A percentile compares a stretch with the other conserved stretches of the same genome.
Evolutionary conservation across 2,797 vertebrate genomes (phyloP).

Genomic region (Bradypodion pumilum): DNA sequence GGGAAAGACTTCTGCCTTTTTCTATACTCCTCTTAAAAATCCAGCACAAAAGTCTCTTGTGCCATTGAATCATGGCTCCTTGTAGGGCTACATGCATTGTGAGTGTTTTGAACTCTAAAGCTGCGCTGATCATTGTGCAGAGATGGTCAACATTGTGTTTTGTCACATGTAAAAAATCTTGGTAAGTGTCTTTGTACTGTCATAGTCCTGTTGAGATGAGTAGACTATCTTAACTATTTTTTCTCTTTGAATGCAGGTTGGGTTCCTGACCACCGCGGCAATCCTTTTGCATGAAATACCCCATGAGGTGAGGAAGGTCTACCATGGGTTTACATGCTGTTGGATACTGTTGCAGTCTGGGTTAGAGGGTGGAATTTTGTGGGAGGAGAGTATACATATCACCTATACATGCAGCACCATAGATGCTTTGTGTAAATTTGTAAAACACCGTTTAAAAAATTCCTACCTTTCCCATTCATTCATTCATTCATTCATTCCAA

Average conservation of each 20-base stretch:
- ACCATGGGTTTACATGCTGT: neutral
- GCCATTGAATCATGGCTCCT: neutral
- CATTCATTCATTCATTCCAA: no score
- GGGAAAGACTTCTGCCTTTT: slow-evolving; percentile 13
- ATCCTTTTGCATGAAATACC: slow-evolving; percentile 98
- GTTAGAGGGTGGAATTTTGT: neutral
- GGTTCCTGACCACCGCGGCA: slow-evolving; percentile 92
- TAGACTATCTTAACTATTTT: neutral
- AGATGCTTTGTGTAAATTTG: neutral
- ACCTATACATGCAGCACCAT: neutral
- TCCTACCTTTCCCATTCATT: neutral
- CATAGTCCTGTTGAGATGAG: neutral
- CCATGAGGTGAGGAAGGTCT: slow-evolving; percentile 87
- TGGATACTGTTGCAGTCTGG: no score
- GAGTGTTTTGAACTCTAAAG: neutral
- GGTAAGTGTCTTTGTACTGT: neutral
- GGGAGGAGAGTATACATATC: neutral
- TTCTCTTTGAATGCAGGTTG: slow-evolving; percentile 81
- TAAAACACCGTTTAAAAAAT: neutral
- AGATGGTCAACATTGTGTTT: neutral
- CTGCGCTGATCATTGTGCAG: neutral
- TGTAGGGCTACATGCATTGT: neutral
- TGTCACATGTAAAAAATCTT: neutral
- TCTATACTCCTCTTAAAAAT: neutral
- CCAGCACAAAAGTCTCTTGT: neutral